phyloP scores from a whole-genome alignment of 2,797 vertebrate species.

The Tragopan temminckii region DNA sequence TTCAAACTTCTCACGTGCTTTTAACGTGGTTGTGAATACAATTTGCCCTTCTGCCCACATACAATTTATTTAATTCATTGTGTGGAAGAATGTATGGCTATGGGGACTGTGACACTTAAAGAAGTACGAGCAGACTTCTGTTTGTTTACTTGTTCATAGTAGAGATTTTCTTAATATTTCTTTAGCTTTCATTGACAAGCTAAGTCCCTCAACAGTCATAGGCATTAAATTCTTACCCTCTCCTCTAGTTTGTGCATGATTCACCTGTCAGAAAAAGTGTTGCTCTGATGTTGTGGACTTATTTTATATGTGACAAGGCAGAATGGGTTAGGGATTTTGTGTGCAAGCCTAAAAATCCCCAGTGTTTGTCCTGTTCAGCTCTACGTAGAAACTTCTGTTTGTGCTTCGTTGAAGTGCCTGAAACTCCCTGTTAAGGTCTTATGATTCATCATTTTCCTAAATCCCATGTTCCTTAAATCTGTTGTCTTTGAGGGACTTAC shows the following conservation, averaged over 20 bases:
- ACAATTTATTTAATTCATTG: background rate
- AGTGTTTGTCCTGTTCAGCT: background rate
- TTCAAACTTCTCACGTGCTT: background rate
- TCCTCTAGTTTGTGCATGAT: background rate
- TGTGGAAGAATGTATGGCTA: background rate
- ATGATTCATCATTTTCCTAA: background rate
- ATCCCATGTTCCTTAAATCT: background rate
- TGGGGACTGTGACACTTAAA: background rate
- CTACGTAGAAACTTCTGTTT: background rate
- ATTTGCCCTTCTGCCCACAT: fast-evolving
- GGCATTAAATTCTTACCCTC: background rate
- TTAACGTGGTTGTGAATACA: background rate
- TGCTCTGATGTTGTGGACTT: background rate
- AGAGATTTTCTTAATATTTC: background rate
- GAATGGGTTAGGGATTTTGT: background rate
- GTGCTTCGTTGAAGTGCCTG: background rate
- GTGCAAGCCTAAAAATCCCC: background rate
- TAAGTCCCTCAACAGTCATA: background rate
- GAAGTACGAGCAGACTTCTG: background rate
- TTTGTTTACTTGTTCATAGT: background rate
- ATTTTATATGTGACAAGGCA: background rate
- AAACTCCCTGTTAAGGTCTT: background rate
- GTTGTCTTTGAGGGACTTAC: background rate
- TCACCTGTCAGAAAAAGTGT: background rate
- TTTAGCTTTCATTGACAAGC: background rate